Percentiles rank a stretch among this genome's conserved stretches.
These are phyloP conservation scores for Indicator indicator DNA, from an alignment of 2,113 vertebrate species.

Conservation along the genomic window DNA sequence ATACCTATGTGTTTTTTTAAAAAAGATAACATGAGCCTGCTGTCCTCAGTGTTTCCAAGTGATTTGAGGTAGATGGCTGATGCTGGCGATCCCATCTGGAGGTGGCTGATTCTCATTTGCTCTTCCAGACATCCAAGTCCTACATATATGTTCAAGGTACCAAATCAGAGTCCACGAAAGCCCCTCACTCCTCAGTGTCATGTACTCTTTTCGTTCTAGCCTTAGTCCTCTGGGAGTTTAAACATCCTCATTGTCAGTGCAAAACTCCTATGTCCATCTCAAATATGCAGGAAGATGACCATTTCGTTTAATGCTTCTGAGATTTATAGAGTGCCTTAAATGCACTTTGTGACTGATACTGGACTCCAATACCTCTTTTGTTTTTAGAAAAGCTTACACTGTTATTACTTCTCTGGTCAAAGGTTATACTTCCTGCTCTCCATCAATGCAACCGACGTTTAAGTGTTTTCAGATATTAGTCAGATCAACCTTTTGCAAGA, in stretches of 20 bases:
- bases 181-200: neutral
- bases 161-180: neutral
- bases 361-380: slow-evolving; percentile 71
- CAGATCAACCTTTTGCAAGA: slow-evolving; percentile 65
- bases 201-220: neutral
- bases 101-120: neutral
- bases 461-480: slow-evolving; percentile 73
- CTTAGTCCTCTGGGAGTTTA: neutral
- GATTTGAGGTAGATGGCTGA: neutral
- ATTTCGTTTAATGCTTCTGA: slow-evolving; percentile 73
- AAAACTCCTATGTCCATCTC: slow-evolving; percentile 59
- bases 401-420: slow-evolving; percentile 75
- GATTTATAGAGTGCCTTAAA: slow-evolving; percentile 76
- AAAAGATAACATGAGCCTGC: neutral
- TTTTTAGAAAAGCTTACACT: slow-evolving; percentile 59
- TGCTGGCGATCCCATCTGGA: neutral
- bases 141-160: neutral
- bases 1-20: neutral
- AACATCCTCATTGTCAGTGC: neutral
- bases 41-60: neutral
- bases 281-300: slow-evolving; percentile 73
- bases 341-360: slow-evolving; percentile 69
- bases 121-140: neutral
- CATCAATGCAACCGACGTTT: slow-evolving; percentile 53
- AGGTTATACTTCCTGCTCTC: slow-evolving; percentile 78